Evolutionary conservation across 2,797 vertebrate species (phyloP).

Genomic region (Hemibagrus guttatus): DNA sequence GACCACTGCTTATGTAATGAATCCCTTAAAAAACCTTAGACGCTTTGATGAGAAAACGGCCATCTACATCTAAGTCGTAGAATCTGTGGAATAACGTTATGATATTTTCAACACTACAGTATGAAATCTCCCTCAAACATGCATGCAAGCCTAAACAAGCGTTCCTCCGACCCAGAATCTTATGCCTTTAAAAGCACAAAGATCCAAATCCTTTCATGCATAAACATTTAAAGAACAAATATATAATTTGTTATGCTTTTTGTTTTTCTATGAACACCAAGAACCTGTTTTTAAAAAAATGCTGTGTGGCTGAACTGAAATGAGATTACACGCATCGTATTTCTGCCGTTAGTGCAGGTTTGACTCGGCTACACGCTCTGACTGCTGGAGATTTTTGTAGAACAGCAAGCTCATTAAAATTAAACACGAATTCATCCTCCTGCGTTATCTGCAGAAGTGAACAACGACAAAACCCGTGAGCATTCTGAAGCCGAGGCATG

Average conservation of each 20-base stretch:
- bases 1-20: conserved; percentile 33
- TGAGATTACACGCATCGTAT: conserved; percentile 32
- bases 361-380: conserved; percentile 16
- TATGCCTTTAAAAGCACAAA: background rate
- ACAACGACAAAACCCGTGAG: background rate
- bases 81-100: background rate
- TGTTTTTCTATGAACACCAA: conserved; percentile 18
- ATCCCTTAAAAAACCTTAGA: conserved; percentile 1
- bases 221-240: background rate
- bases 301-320: conserved; percentile 25
- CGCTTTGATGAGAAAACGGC: background rate
- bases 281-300: background rate
- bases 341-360: conserved; percentile 42
- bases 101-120: background rate
- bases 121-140: background rate
- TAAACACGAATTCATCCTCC: conserved; percentile 19
- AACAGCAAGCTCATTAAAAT: conserved; percentile 26
- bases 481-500: conserved; percentile 16
- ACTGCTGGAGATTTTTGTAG: conserved; percentile 1
- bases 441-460: conserved; percentile 15
- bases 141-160: background rate
- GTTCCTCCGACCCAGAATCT: background rate
- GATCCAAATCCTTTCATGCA: too few species aligned
- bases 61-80: background rate
- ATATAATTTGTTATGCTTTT: conserved; percentile 17